Percentiles rank a stretch among this genome's conserved stretches.
Conservation (phyloP, 2,888 invertebrate genomes). For the Cryptus viduatorius region DNA sequence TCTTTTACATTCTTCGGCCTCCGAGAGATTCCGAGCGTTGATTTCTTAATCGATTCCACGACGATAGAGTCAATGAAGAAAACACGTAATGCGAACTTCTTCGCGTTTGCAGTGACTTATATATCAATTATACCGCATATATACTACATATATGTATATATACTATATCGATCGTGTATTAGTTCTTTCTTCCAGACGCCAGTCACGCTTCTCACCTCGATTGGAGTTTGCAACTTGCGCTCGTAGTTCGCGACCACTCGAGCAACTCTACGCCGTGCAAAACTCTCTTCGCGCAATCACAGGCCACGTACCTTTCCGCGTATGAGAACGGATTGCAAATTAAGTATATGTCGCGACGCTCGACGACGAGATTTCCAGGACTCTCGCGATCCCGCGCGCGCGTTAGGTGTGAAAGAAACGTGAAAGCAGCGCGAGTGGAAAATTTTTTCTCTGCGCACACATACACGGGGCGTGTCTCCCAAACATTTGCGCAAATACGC, state of each 20-base stretch:
- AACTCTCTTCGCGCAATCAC: slow-evolving; percentile 4
- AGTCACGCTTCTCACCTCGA: slow-evolving; percentile 59
- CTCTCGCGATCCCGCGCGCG: slow-evolving; percentile 44
- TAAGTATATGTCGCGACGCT: slow-evolving; percentile 1
- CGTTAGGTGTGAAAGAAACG: slow-evolving; percentile 33
- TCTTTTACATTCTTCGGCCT: not conserved
- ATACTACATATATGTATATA: slow-evolving; percentile 17
- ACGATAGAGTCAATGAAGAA: slow-evolving; percentile 14
- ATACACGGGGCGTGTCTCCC: not conserved
- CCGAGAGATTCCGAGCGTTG: not conserved
- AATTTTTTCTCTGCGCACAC: slow-evolving; percentile 29
- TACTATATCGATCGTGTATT: slow-evolving; percentile 35
- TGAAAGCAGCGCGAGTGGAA: slow-evolving; percentile 61
- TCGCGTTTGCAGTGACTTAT: slow-evolving; percentile 33
- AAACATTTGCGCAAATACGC: not conserved
- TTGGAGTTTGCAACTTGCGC: slow-evolving; percentile 49
- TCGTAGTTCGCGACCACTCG: not conserved
- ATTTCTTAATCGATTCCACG: slow-evolving; percentile 58
- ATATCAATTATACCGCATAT: not conserved
- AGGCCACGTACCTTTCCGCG: slow-evolving; percentile 56
- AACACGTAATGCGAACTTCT: slow-evolving; percentile 43
- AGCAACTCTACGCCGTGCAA: not conserved
- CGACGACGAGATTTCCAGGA: slow-evolving; percentile 44
- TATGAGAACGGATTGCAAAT: slow-evolving; percentile 66
- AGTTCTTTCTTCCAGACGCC: slow-evolving; percentile 60